These are phyloP conservation scores for Ostrea edulis DNA, from an alignment of 1,140 invertebrate species.

Conservation along the genomic window DNA sequence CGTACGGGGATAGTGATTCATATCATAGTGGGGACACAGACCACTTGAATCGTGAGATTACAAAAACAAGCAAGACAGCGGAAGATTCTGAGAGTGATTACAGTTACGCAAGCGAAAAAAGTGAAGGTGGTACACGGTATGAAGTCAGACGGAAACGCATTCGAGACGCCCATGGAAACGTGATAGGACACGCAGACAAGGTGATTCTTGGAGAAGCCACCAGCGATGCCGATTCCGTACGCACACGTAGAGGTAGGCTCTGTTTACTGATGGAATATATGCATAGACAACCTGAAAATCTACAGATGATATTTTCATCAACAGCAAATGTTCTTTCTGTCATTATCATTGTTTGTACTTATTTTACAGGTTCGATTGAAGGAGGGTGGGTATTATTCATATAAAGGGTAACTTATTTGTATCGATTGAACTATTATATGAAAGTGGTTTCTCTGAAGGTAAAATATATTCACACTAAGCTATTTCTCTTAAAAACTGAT, in stretches of 20 bases:
- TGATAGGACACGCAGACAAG: slow-evolving; percentile 67
- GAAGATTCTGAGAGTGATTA: slow-evolving; percentile 62
- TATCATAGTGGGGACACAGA: slow-evolving; percentile 59
- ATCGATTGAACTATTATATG: neutral
- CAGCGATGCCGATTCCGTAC: slow-evolving; percentile 57
- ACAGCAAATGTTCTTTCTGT: neutral
- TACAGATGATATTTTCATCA: neutral
- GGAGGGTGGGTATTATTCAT: slow-evolving; percentile 36
- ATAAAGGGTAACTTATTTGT: neutral
- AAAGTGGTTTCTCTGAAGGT: neutral
- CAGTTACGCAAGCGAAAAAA: slow-evolving; percentile 70
- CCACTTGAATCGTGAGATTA: neutral
- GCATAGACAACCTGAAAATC: too few relatives aligned
- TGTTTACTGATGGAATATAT: neutral
- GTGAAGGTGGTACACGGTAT: slow-evolving; percentile 69
- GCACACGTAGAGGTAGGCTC: slow-evolving; percentile 48
- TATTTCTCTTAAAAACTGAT: neutral
- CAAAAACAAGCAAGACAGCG: slow-evolving; percentile 40
- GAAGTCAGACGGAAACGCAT: slow-evolving; percentile 63
- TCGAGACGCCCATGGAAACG: slow-evolving; percentile 69
- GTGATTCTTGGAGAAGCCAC: slow-evolving; percentile 49
- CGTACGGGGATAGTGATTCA: slow-evolving; percentile 59
- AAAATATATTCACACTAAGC: neutral
- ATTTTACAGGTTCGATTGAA: slow-evolving; percentile 36
- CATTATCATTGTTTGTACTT: neutral